A percentile compares a stretch with the other conserved stretches of the same genome.
These are phyloP conservation scores for Planococcus citri DNA, from an alignment of 1,140 invertebrate genomes.

Conservation along the genomic window DNA sequence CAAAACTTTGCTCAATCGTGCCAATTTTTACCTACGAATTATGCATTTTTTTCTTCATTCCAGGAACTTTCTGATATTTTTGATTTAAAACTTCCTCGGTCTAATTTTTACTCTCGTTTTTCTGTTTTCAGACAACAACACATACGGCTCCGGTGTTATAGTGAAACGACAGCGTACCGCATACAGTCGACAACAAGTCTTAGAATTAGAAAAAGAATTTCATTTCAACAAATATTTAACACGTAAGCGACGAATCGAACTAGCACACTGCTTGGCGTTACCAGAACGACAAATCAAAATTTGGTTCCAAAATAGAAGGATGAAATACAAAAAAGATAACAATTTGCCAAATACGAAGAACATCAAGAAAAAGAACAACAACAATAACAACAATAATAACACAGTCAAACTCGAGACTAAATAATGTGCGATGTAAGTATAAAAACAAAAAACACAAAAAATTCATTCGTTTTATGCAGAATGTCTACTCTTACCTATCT, in stretches of 20 bases:
- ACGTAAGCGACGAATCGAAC: slow-evolving; percentile 87
- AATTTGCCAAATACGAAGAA: slow-evolving; percentile 94
- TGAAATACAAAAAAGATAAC: slow-evolving; percentile 98
- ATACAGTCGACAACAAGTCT: slow-evolving; percentile 90
- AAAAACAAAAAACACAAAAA: no score
- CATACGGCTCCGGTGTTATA: slow-evolving; percentile 80
- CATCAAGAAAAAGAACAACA: slow-evolving; percentile 75
- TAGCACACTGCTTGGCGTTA: slow-evolving; percentile 86
- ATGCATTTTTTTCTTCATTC: no score
- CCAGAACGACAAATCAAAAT: slow-evolving; percentile 97
- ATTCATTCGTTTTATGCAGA: no score
- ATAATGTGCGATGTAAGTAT: no score
- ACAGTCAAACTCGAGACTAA: slow-evolving; percentile 43
- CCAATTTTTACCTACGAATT: no score
- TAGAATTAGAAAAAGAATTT: slow-evolving; percentile 93
- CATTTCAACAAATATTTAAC: slow-evolving; percentile 95
- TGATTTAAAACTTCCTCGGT: no score
- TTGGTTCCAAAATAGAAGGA: slow-evolving; percentile 90
- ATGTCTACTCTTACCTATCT: no score
- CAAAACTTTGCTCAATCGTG: no score
- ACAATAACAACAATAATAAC: slow-evolving; percentile 39
- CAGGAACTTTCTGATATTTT: no score
- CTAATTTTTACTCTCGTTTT: neutral
- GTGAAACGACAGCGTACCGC: slow-evolving; percentile 89
- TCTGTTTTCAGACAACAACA: slow-evolving; percentile 59